Base-by-base conservation (phyloP, 2,113 vertebrate genomes). In the Toxostoma redivivum region DNA sequence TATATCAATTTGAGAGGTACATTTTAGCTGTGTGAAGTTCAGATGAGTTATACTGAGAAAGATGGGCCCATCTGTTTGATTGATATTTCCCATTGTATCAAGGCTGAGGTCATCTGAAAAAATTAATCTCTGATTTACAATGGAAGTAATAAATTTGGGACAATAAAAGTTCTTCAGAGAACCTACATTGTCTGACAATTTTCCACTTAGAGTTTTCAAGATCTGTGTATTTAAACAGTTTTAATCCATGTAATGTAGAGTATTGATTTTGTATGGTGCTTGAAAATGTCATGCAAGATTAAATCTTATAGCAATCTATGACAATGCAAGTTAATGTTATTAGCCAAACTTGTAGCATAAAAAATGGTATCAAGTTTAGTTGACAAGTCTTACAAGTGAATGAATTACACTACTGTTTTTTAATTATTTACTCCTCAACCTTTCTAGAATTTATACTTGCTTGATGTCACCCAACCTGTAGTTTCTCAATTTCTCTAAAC, bases 261-360 rank as follows among this genome's bases (percentile, higher is more conserved):
- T 97, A 95, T 96, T 96, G 96, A 97, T 97, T 96, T 96, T 96
- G 95, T 97, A 97, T 94, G 92, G 92, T 95, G 62, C 95, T 97
- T 95, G 94, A 96, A 96, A 94, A 96, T 93, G 94, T 94, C 95
- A 96, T 92, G 88, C 90, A 90, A 97, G 92, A 94, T 97, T 94
- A 96, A 94, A 97, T 97, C 95, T 96, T 90, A 88, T 58, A 83
- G 92, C 79, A 86, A 44, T 92, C 95, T 92, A 94, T 65, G 79
- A 93, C 92, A 96, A 95, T 96, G 81, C 88, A 80, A 94, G 88
- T 92, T 97, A 93, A 95, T 94, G 94, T 96, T 97, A 90, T 95
- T 96, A 96, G 86, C 91, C 82, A 95, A 93, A 96, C 79, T 92
- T 97, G 91, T 65, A 94, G 94, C 95, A 93, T 94, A 88, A 92